Evolutionary conservation across 2,888 invertebrate species (phyloP).

Genomic region (Halictus quadricinctus): DNA sequence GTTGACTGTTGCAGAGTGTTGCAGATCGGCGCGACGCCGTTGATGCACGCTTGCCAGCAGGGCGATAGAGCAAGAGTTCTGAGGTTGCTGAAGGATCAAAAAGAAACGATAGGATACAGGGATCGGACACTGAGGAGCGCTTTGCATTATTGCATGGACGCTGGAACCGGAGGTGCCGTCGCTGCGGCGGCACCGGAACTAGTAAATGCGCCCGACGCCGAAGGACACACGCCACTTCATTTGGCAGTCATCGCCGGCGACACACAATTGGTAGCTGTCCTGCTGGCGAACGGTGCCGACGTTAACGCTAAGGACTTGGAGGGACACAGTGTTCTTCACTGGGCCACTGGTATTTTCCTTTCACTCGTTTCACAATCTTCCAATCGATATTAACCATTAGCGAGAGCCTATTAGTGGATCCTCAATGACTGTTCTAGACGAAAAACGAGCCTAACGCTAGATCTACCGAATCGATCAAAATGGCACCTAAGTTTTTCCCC

Average conservation of each 20-base stretch:
- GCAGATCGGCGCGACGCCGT: constrained; percentile 88
- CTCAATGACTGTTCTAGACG: not conserved
- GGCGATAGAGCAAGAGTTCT: constrained; percentile 91
- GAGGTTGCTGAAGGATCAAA: constrained; percentile 88
- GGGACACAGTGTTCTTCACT: constrained; percentile 97
- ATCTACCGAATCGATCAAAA: not conserved
- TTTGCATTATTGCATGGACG: constrained; percentile 95
- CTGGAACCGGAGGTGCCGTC: constrained; percentile 85
- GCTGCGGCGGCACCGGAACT: constrained; percentile 94
- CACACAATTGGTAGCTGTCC: constrained; percentile 91
- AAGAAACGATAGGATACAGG: constrained; percentile 86
- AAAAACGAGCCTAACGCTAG: not conserved
- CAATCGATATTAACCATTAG: not conserved
- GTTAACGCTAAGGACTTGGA: constrained; percentile 96
- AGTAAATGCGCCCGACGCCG: constrained; percentile 93
- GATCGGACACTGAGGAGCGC: constrained; percentile 94
- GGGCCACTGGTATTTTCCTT: constrained; percentile 93
- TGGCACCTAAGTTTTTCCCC: not conserved
- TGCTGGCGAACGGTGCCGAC: constrained; percentile 94
- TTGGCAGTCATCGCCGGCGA: constrained; percentile 97
- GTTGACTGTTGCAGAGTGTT: constrained; percentile 75
- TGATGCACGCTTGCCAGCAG: constrained; percentile 97
- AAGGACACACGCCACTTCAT: constrained; percentile 97
- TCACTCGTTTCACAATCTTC: not conserved
- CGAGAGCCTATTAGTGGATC: not conserved